Evolutionary conservation across 2,113 vertebrate species (phyloP).

Genomic region (Dasyurus viverrinus): DNA sequence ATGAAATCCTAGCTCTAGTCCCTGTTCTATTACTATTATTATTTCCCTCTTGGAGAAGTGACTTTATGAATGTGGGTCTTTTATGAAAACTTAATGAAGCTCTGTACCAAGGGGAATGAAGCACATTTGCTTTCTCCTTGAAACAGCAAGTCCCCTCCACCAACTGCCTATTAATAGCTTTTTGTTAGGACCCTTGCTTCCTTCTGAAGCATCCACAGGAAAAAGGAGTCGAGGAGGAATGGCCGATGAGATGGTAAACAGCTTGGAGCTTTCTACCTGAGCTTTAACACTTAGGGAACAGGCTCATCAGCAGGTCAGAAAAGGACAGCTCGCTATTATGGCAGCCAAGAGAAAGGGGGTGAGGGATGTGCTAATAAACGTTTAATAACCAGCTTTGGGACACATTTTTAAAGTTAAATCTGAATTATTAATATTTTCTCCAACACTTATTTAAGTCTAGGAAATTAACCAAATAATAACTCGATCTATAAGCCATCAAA

Average conservation of each 20-base stretch:
- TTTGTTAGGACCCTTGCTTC: conserved; percentile 35
- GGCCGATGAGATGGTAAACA: background rate
- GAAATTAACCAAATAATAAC: background rate
- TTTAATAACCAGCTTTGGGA: background rate
- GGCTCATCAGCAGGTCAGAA: background rate
- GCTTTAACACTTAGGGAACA: background rate
- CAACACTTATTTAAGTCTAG: background rate
- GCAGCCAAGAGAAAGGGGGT: background rate
- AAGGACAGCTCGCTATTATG: background rate
- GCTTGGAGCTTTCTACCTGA: conserved; percentile 17
- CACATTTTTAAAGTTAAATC: background rate
- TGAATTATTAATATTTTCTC: background rate
- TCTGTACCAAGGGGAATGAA: conserved; percentile 68
- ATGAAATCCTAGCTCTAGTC: background rate
- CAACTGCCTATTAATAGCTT: conserved; percentile 46
- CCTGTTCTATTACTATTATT: conserved; percentile 38
- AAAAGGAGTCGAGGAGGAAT: background rate
- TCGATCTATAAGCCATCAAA: background rate
- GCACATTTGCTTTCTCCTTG: conserved; percentile 64
- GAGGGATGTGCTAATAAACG: background rate
- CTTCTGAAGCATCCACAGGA: conserved; percentile 32
- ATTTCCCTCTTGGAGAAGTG: conserved; percentile 57
- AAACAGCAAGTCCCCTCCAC: conserved; percentile 37
- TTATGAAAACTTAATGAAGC: conserved; percentile 78
- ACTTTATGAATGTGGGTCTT: conserved; percentile 78